Base-by-base conservation (phyloP, 2,888 invertebrate species). In the Teleogryllus oceanicus region DNA sequence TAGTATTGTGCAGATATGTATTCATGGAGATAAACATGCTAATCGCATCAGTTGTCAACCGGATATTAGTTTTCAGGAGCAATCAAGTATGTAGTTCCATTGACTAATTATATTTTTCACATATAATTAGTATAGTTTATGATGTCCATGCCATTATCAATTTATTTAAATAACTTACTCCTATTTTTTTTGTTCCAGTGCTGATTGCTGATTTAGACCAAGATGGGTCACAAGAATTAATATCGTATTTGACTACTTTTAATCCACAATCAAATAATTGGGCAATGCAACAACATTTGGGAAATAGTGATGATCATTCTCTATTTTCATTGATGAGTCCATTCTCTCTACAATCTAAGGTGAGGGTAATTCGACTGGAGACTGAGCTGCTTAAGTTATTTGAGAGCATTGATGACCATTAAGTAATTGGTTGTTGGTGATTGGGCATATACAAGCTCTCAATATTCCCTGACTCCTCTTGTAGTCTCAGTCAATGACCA, bases 1-100 rank as follows among this genome's bases (percentile, higher is more conserved):
- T n/a, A 92, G 94, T 83, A 90, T 95, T 78, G 89, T 92, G 2
- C 94, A 94, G 85, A 89, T 95, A 82, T 95, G 95, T 87, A 86
- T 86, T 10, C 85, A 83, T 50, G 85, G 86, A 49, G 85, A 1
- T 84, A 89, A 83, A 84, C 88, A 80, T 84, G 87, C 81, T 86
- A 85, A 75, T 84, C 86, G 83, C 83, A 85, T 88, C 13, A 84
- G 86, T 77, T 95, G 95, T 84, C 95, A 95, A 84, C 95, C 95
- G 0, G 92, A 93, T 86, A 87, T 94, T 62, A 90, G 90, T 81
- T 92, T 92, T 84, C 94, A 94, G 84, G 91, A 92, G 83, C 90
- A 92, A 83, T 94, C 94, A 79, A 79, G 84, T 84, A 82, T 83
- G 84, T 83, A 77, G 13, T 13, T n/a, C 18, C 16, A 49, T 62